These are phyloP conservation scores for Urechis unicinctus DNA, from an alignment of 2,888 invertebrate genomes.

Conservation along the genomic window DNA sequence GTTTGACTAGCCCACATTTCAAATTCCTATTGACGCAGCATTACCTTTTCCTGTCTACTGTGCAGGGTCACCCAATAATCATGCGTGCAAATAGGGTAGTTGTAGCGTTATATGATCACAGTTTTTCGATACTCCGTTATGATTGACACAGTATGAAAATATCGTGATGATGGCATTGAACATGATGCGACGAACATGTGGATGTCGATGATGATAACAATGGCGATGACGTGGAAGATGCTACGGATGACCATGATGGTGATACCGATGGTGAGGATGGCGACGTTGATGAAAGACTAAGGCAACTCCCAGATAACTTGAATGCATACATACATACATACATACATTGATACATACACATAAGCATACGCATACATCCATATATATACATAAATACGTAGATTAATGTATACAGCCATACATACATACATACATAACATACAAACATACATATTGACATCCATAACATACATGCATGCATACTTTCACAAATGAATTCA, in stretches of 20 bases:
- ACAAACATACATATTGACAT: not conserved
- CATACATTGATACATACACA: not conserved
- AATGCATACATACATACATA: not conserved
- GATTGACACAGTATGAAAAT: no score
- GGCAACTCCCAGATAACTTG: no score
- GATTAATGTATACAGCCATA: not conserved
- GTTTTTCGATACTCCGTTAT: no score
- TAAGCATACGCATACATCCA: not conserved
- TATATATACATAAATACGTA: not conserved
- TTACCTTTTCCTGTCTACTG: no score
- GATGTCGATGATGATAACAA: not conserved
- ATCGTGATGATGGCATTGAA: no score
- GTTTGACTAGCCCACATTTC: no score
- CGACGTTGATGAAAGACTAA: no score
- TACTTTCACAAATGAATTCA: not conserved
- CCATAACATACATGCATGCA: no score
- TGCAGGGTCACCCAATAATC: no score
- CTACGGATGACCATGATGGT: not conserved
- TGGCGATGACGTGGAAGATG: not conserved
- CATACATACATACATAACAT: not conserved
- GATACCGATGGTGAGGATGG: not conserved
- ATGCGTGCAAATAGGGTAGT: no score
- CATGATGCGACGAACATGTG: not conserved
- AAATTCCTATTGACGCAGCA: no score
- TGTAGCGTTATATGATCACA: no score